Base-by-base conservation (phyloP, 2,888 invertebrate species). In the Cantharis rufa region DNA sequence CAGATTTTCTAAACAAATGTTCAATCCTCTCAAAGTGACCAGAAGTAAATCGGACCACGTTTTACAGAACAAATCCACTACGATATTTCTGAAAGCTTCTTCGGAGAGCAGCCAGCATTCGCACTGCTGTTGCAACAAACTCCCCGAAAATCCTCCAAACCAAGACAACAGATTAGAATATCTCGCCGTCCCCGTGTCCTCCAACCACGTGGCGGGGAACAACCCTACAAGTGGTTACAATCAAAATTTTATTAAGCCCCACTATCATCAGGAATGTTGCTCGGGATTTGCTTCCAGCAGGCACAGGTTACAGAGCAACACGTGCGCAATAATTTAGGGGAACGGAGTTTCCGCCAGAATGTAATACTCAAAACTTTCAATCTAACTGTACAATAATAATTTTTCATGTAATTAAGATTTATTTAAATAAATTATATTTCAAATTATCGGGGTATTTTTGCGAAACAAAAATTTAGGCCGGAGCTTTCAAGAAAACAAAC, bases 191-290 rank as follows among this genome's bases (percentile, higher is more conserved):
- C 64, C 64, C n/a, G 21, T 66, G 7, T 15, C 64, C 7, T 66
- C 64, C 9, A 74, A 77, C 21, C 75, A 72, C 11, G 15, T 64
- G 5, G 72, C 69, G 69, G n/a, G n/a, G n/a, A 70, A 71, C 32
- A 72, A 66, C 48, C 27, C 86, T 16, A 77, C 84, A 10, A 85
- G 83, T 70, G 86, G 86, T 81, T 82, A 82, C 66, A 85, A 85
- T 80, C 84, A 84, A 71, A 83, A 83, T 76, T 83, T 71, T 82
- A 81, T 61, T 79, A 83, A 77, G 15, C 7, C 64, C 15, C 82
- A 81, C 16, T 86, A 85, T 3, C 87, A 88, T 63, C 89, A 89
- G 73, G 90, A 90, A 62, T 90, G 90, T 77, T 90, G 90, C 83
- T 88, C 90, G 0, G 89, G 89, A 9, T 90, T 90, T 79, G 87